A percentile compares a stretch with the other conserved stretches of the same genome.
Conservation (phyloP, 2,888 invertebrate species). For the Caenorhabditis japonica region DNA sequence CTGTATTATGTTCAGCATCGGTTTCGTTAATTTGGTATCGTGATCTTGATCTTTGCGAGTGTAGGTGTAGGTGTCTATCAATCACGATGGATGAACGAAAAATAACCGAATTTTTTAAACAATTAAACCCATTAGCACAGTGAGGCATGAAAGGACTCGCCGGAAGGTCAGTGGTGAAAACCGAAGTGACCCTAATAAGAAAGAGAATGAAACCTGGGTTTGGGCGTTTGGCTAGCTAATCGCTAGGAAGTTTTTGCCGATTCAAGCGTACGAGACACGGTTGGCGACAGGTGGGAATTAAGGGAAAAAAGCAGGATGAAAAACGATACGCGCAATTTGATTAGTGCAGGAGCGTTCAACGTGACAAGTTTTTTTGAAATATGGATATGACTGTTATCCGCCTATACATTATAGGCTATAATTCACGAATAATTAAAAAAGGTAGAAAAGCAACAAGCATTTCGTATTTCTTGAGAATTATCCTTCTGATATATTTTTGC, state of each 20-base stretch:
- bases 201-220: conserved; percentile 32
- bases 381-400: too few relatives aligned
- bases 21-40: conserved; percentile 1
- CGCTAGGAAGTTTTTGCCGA: conserved; percentile 24
- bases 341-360: too few relatives aligned
- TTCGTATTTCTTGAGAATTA: too few relatives aligned
- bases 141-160: conserved; percentile 41
- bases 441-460: too few relatives aligned
- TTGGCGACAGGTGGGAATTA: neutral
- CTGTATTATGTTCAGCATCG: conserved; percentile 10
- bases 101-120: conserved; percentile 29
- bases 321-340: conserved; percentile 31
- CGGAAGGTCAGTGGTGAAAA: conserved; percentile 29
- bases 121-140: conserved; percentile 47
- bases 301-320: too few relatives aligned
- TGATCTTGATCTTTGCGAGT: too few relatives aligned
- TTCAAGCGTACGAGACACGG: conserved; percentile 21
- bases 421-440: too few relatives aligned
- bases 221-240: conserved; percentile 36
- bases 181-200: conserved; percentile 49
- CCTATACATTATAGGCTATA: too few relatives aligned
- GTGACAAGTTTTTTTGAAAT: too few relatives aligned
- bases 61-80: conserved; percentile 16
- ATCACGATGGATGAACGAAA: conserved; percentile 3
- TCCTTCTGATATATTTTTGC: too few relatives aligned